Percentiles rank a stretch among this genome's conserved stretches.
Conservation (phyloP, 1,140 invertebrate genomes). For the Agrypnia vestita region DNA sequence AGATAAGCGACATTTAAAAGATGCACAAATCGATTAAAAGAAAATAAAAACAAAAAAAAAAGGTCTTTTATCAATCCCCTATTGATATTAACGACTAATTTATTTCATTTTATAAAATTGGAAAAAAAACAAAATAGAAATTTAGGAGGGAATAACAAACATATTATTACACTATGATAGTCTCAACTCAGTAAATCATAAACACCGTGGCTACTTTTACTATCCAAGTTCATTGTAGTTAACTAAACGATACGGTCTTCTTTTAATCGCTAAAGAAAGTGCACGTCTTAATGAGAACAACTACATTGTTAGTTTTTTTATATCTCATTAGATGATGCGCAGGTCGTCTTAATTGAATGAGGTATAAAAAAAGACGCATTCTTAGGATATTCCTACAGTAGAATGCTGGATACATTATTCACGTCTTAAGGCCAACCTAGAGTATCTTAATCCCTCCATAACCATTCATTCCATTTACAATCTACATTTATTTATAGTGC, state of each 20-base stretch:
- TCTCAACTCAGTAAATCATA: no score
- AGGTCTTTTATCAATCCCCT: no score
- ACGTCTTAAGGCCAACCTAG: not conserved
- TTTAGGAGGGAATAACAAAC: no score
- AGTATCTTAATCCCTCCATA: conserved; percentile 26
- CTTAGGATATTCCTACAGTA: not conserved
- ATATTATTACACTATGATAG: no score
- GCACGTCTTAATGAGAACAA: conserved; percentile 21
- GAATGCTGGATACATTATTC: conserved; percentile 20
- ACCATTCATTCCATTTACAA: conserved; percentile 48
- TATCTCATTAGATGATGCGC: conserved; percentile 10
- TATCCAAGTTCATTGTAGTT: no score
- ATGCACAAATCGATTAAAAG: no score
- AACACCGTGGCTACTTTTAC: no score
- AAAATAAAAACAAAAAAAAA: no score
- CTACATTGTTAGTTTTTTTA: conserved; percentile 6
- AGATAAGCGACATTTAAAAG: no score
- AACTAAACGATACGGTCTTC: not conserved
- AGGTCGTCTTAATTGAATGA: conserved; percentile 3
- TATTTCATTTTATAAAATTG: no score
- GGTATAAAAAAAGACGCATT: conserved; percentile 2
- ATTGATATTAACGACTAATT: no score
- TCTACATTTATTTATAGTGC: conserved; percentile 46
- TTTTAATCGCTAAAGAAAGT: not conserved
- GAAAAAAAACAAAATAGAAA: no score